These are phyloP conservation scores for Caerostris extrusa DNA, from an alignment of 1,140 invertebrate genomes.

Conservation along the genomic window DNA sequence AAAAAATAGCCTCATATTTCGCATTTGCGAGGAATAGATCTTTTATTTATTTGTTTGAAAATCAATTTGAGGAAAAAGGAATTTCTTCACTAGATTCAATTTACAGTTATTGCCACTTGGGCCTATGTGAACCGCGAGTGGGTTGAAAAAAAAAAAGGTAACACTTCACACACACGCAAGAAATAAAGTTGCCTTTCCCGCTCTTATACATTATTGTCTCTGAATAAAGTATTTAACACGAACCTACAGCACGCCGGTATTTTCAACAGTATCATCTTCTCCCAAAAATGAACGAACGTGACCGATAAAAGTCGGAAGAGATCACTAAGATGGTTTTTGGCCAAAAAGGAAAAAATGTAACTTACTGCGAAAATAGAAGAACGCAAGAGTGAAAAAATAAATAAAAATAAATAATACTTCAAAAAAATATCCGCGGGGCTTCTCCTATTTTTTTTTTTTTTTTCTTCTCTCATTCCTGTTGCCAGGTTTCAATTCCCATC, in stretches of 20 bases:
- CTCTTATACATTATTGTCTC: constrained; percentile 3
- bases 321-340: constrained; percentile 63
- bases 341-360: constrained; percentile 44
- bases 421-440: constrained; percentile 43
- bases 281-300: constrained; percentile 52
- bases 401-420: constrained; percentile 59
- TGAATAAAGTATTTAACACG: not conserved
- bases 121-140: too few species aligned
- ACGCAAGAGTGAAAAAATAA: constrained; percentile 17
- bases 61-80: too few species aligned
- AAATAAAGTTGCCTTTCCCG: too few species aligned
- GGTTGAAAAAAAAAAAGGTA: too few species aligned
- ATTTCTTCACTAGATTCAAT: too few species aligned
- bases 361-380: constrained; percentile 19
- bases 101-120: too few species aligned
- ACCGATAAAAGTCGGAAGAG: constrained; percentile 45
- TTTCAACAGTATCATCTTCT: constrained; percentile 34
- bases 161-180: too few species aligned
- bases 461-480: constrained; percentile 33
- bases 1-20: too few species aligned
- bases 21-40: too few species aligned
- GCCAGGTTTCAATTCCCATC: constrained; percentile 69
- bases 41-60: too few species aligned
- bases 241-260: not conserved
- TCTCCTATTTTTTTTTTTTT: not conserved